Percentiles rank a stretch among this genome's conserved stretches.
Conservation (phyloP, 2,113 vertebrate species). For the human (Homo sapiens) region DNA sequence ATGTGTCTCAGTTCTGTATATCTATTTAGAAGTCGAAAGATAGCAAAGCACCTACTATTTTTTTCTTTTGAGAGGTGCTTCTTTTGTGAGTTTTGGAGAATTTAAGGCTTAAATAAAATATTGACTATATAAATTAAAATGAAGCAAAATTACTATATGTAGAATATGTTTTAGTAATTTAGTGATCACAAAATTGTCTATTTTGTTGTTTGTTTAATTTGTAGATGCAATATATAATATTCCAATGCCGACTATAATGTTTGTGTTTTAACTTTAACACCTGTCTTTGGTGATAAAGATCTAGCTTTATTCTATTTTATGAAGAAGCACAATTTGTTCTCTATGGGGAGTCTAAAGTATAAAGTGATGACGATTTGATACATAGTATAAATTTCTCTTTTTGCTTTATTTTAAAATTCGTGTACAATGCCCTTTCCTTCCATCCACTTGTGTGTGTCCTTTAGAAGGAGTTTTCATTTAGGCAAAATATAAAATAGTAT, state of each 20-base stretch:
- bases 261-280: background rate
- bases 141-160: background rate
- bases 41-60: rapidly evolving
- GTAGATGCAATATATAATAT: background rate
- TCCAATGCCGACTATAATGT: background rate
- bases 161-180: background rate
- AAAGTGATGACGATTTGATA: background rate
- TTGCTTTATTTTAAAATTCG: background rate
- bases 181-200: background rate
- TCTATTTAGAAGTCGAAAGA: background rate
- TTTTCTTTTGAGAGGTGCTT: background rate
- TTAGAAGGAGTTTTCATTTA: background rate
- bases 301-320: background rate
- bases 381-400: background rate
- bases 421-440: background rate
- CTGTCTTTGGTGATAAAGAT: background rate
- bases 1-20: background rate
- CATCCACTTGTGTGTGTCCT: background rate
- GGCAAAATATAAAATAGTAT: background rate
- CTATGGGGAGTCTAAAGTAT: background rate
- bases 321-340: background rate
- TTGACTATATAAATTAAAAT: background rate
- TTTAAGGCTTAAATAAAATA: background rate
- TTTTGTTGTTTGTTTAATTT: background rate
- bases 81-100: background rate